Percentiles rank a stretch among this genome's conserved stretches.
These are phyloP conservation scores for Coregonus ussuriensis DNA, from an alignment of 2,797 vertebrate genomes.

Conservation along the genomic window DNA sequence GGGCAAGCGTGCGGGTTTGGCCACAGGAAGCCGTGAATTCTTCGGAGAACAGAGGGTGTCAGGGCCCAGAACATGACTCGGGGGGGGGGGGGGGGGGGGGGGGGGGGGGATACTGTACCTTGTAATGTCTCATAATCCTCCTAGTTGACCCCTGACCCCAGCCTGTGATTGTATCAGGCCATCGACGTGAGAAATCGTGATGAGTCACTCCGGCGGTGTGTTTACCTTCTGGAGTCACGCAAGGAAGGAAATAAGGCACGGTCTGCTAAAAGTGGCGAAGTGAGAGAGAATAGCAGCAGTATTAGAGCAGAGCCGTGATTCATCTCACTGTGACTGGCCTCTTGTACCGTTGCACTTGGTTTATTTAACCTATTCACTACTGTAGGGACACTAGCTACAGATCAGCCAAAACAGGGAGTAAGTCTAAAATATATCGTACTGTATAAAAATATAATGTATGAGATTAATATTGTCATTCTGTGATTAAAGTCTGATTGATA, in stretches of 20 bases:
- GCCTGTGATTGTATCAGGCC: conserved; percentile 75
- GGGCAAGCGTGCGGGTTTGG: conserved; percentile 64
- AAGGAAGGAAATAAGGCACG: conserved; percentile 80
- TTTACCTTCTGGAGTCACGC: conserved; percentile 79
- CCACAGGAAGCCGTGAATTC: conserved; percentile 73
- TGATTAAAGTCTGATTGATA: not conserved
- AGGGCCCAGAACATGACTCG: conserved; percentile 37
- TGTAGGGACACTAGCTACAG: conserved; percentile 17
- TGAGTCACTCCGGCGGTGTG: conserved; percentile 76
- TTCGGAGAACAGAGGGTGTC: conserved; percentile 66
- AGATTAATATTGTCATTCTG: not conserved
- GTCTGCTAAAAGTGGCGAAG: conserved; percentile 77
- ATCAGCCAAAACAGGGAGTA: conserved; percentile 26
- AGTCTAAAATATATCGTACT: not conserved
- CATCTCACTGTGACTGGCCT: conserved; percentile 51
- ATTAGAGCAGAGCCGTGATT: conserved; percentile 57
- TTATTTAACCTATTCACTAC: not conserved
- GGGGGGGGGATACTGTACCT: conserved; percentile 45
- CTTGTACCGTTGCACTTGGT: not conserved
- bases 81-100: conserved; percentile 48
- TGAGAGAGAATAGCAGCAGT: conserved; percentile 71
- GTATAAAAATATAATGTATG: conserved; percentile 10
- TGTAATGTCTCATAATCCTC: conserved; percentile 25
- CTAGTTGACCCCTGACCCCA: conserved; percentile 73
- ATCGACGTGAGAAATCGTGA: conserved; percentile 79